Conservation (phyloP, 92 coral and sea anemone species). For the Epizoanthus stellaris region DNA sequence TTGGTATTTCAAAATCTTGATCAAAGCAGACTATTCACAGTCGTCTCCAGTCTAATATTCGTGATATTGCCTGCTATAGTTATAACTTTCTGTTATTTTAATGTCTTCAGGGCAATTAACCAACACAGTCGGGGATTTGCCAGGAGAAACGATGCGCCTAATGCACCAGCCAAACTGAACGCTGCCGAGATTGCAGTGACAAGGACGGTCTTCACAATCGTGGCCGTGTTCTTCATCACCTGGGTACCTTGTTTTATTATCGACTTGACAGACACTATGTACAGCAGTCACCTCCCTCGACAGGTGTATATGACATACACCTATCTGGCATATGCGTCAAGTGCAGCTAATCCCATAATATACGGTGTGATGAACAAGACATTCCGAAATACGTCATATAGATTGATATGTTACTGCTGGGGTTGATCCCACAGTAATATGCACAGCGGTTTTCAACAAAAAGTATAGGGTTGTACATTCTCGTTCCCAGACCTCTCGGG, state of each 20-base stretch:
- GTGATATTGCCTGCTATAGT: conserved; percentile 72
- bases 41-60: conserved; percentile 55
- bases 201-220: conserved; percentile 73
- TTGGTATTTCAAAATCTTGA: conserved; percentile 19
- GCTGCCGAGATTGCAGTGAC: conserved; percentile 70
- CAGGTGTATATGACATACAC: conserved; percentile 79
- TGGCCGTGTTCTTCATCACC: conserved; percentile 72
- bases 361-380: conserved; percentile 84
- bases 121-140: conserved; percentile 52
- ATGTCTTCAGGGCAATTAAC: conserved; percentile 67
- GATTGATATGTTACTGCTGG: conserved; percentile 32
- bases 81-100: conserved; percentile 65
- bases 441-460: too few relatives aligned
- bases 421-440: neutral
- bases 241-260: conserved; percentile 87
- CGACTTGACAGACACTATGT: conserved; percentile 72
- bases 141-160: conserved; percentile 13
- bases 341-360: conserved; percentile 81
- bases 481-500: too few relatives aligned
- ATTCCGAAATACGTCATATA: conserved; percentile 56
- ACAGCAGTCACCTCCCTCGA: conserved; percentile 61
- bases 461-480: too few relatives aligned
- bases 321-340: conserved; percentile 80
- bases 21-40: conserved; percentile 66
- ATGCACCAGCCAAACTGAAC: conserved; percentile 51